Base-by-base conservation (phyloP, 2,797 vertebrate species). In the Rhinoraja longicauda region DNA sequence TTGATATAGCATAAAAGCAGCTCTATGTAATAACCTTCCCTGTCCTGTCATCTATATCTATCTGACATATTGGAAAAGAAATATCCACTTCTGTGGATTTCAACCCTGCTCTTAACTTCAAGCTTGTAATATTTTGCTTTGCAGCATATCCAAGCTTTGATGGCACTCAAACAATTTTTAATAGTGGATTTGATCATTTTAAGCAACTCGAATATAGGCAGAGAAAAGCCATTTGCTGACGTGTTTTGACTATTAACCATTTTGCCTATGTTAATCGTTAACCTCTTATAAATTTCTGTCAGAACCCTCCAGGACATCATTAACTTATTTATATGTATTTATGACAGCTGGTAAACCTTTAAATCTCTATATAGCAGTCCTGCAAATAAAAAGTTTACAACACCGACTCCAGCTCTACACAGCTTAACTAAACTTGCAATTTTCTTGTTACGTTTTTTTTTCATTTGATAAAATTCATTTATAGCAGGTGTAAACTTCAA, bases 311-410 rank as follows among this genome's bases (percentile, higher is more conserved):
- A 92, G 90, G 67, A 92, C 70, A 53, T 92, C 70, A 92, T 92
- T 92, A 92, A 57, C 70, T 75, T 92, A 92, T 92, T 92, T 92
- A 92, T 92, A 92, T 92, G 72, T 72, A 45, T 92, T 92, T 75
- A 39, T 75, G 70, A 13, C 64, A 4, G 90, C 72, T 75, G 13
- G 39, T 92, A 92, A 92, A 92, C 90, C 39, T 72, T 73, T 36
- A 75, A 15, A 39, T 75, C 90, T 92, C 62, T 57, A 73, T 75
- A 73, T 29, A 88, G 29, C 70, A 75, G 45, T 73, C n/a, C 70
- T 45, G 67, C 39, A 45, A 73, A 45, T 75, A 75, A 91, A 91
- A 32, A 88, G 62, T 4, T 6, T 62, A 88, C 6, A 88, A 21
- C 59, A n/a, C 90, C 53, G 26, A 92, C 39, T 26, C 70, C 24